Percentiles rank a stretch among this genome's conserved stretches.
Conservation (phyloP, 1,140 invertebrate genomes). For the Ceratina calcarata region DNA sequence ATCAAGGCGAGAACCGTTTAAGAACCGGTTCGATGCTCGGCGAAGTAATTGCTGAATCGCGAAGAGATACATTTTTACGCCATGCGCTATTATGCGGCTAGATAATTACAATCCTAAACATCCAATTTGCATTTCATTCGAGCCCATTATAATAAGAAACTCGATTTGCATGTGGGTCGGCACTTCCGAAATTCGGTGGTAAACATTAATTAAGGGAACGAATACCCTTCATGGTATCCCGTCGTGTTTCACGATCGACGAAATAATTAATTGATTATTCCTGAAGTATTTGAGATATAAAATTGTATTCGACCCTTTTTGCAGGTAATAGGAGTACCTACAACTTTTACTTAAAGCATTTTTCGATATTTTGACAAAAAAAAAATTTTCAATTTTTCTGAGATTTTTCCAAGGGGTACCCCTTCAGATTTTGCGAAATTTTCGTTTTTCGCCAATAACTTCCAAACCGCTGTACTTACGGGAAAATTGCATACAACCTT, state of each 20-base stretch:
- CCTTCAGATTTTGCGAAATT: no score
- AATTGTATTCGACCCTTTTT: neutral
- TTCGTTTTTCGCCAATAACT: no score
- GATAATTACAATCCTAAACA: conserved; percentile 19
- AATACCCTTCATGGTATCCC: no score
- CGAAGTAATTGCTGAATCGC: conserved; percentile 27
- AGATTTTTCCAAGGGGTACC: no score
- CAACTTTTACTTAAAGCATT: no score
- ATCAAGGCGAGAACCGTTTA: conserved; percentile 11
- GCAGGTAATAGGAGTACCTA: no score
- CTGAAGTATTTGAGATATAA: neutral
- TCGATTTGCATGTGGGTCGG: conserved; percentile 13
- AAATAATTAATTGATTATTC: no score
- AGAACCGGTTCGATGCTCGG: conserved; percentile 29
- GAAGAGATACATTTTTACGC: conserved; percentile 27
- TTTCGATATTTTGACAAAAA: no score
- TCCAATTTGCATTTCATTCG: conserved; percentile 35
- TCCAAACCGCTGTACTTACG: no score
- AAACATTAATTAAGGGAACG: neutral
- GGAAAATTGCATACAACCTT: no score
- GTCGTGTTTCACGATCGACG: no score
- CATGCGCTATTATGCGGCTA: conserved; percentile 1
- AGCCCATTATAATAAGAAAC: neutral
- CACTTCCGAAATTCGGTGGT: neutral
- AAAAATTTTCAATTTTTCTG: no score